Percentiles rank a stretch among this genome's conserved stretches.
Evolutionary conservation across 2,113 vertebrate genomes (phyloP).

Genomic region (Pterocles orientalis): DNA sequence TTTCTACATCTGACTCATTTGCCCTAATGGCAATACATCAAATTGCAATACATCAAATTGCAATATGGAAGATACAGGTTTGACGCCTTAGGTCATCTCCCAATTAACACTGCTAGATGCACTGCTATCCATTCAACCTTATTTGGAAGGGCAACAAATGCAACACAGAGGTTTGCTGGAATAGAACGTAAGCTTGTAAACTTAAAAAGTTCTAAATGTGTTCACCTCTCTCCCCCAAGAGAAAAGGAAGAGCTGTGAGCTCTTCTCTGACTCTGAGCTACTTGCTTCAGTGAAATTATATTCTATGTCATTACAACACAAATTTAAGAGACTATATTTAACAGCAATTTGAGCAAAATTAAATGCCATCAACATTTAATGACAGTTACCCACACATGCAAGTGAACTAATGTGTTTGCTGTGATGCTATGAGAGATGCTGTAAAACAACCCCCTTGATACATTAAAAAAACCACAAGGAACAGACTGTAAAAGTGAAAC

Average conservation of each 20-base stretch:
- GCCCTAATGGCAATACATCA: not conserved
- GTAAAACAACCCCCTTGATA: not conserved
- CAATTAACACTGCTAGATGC: not conserved
- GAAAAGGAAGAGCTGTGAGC: not conserved
- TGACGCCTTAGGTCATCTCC: not conserved
- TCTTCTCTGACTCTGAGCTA: not conserved
- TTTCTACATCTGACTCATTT: not conserved
- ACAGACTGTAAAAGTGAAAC: not conserved
- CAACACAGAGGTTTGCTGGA: not conserved
- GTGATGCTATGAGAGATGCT: not conserved
- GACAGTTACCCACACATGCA: not conserved
- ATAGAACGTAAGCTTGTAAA: not conserved
- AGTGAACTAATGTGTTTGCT: not conserved
- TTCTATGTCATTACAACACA: not conserved
- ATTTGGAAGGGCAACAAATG: not conserved
- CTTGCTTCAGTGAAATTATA: not conserved
- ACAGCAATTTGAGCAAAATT: not conserved
- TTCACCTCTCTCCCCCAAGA: not conserved
- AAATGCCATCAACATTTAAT: not conserved
- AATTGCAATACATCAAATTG: not conserved
- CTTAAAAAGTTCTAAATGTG: not conserved
- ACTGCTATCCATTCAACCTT: not conserved
- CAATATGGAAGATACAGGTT: not conserved
- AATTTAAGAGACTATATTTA: not conserved
- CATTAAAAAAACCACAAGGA: not conserved